phyloP scores from a whole-genome alignment of 2,113 vertebrate genomes.

The Brevimyrus niger region DNA sequence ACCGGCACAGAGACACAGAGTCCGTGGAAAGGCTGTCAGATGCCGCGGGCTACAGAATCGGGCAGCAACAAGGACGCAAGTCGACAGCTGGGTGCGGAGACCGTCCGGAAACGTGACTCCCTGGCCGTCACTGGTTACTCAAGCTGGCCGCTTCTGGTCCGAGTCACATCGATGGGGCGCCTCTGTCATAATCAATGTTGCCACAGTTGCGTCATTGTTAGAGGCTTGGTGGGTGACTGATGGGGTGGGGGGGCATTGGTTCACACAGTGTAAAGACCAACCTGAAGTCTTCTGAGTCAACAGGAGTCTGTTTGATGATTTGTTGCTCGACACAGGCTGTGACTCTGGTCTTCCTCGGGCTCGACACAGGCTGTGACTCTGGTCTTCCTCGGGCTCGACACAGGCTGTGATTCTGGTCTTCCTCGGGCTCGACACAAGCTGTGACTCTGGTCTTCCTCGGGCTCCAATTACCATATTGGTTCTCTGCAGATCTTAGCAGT shows the following conservation, averaged over 20 bases:
- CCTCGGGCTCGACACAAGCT: background rate
- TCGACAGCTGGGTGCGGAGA: background rate
- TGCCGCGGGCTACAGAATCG: slow-evolving; percentile 37
- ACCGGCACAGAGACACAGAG: slow-evolving; percentile 35
- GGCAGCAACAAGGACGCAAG: slow-evolving; percentile 41
- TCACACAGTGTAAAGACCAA: background rate
- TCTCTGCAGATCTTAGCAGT: slow-evolving; percentile 34
- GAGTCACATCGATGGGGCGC: slow-evolving; percentile 16
- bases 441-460: slow-evolving; percentile 31
- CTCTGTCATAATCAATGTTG: slow-evolving; percentile 24
- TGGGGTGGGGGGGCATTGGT: background rate
- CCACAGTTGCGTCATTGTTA: background rate
- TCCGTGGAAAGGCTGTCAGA: slow-evolving; percentile 24
- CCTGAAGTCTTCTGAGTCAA: background rate
- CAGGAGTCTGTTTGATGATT: background rate
- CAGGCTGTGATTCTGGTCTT: slow-evolving; percentile 32
- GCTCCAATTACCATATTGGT: slow-evolving; percentile 40
- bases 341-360: slow-evolving; percentile 32
- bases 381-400: slow-evolving; percentile 19
- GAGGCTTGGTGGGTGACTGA: slow-evolving; percentile 5
- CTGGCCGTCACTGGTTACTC: background rate
- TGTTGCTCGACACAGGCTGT: background rate
- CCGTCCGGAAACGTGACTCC: background rate
- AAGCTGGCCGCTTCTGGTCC: slow-evolving; percentile 17
- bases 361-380: slow-evolving; percentile 27